phyloP scores from a whole-genome alignment of 2,113 vertebrate genomes.

The Damaliscus lunatus region DNA sequence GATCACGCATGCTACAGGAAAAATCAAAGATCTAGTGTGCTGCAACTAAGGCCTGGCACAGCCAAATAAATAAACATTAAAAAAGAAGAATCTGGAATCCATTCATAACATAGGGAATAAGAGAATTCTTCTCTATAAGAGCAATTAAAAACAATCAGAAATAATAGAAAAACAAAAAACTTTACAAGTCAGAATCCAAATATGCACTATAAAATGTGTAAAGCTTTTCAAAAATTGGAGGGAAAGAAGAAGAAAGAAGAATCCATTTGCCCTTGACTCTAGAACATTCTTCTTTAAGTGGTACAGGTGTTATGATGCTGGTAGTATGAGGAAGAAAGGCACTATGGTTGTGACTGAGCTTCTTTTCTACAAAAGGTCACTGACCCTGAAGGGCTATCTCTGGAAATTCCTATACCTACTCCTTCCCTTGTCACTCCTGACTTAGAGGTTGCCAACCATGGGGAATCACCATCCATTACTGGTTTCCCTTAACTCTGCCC shows the following conservation, averaged over 20 bases:
- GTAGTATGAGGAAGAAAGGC: neutral
- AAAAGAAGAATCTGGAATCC: neutral
- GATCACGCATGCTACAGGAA: neutral
- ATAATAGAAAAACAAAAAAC: neutral
- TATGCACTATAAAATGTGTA: neutral
- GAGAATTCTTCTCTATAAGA: neutral
- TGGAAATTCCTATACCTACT: neutral
- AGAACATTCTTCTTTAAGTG: neutral
- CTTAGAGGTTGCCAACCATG: neutral
- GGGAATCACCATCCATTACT: neutral
- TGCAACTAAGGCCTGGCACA: neutral
- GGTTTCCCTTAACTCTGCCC: neutral
- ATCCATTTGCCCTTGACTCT: neutral
- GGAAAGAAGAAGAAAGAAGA: constrained; percentile 16
- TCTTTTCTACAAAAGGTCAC: neutral
- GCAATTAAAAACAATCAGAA: neutral
- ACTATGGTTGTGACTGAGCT: neutral
- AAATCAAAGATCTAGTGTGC: neutral
- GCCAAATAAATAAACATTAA: neutral
- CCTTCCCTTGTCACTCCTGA: neutral
- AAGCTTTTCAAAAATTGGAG: neutral
- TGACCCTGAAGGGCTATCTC: neutral
- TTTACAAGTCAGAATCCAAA: neutral
- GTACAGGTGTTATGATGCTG: neutral
- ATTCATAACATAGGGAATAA: neutral